Conservation (phyloP, 30 jellyfish, hydroid and myxozoan species). For the Rhopilema esculentum region DNA sequence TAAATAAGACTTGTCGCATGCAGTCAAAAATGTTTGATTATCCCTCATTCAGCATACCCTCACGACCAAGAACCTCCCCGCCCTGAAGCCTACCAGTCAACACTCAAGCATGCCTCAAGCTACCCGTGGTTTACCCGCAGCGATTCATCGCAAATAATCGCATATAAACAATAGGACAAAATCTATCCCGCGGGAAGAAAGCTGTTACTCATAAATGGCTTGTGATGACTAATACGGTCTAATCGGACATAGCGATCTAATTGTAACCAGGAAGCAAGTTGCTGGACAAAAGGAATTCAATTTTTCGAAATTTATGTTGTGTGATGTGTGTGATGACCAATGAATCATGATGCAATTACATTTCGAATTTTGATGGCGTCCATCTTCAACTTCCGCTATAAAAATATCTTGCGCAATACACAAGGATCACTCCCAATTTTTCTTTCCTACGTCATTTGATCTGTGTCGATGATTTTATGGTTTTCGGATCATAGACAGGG, state of each 20-base stretch:
- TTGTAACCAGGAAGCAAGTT: neutral
- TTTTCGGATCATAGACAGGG: no score
- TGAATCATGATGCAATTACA: no score
- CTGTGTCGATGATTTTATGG: no score
- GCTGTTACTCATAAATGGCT: neutral
- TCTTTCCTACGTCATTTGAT: no score
- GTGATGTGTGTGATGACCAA: no score
- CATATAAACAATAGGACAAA: neutral
- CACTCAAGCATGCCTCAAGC: constrained; percentile 12
- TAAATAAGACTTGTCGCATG: neutral
- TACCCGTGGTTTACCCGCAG: constrained; percentile 32
- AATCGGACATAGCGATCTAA: no score
- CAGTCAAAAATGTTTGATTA: neutral
- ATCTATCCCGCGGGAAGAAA: constrained; percentile 1
- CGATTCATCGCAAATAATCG: neutral
- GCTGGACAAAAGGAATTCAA: neutral
- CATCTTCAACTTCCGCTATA: neutral
- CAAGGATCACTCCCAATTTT: neutral
- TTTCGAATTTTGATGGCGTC: no score
- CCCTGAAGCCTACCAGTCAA: constrained; percentile 12
- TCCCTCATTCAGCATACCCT: neutral
- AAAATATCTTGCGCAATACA: neutral
- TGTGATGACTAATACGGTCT: neutral
- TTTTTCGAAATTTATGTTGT: neutral
- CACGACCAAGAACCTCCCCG: constrained; percentile 11